These are phyloP conservation scores for Promerops cafer DNA, from an alignment of 2,113 vertebrate species.

Conservation along the genomic window DNA sequence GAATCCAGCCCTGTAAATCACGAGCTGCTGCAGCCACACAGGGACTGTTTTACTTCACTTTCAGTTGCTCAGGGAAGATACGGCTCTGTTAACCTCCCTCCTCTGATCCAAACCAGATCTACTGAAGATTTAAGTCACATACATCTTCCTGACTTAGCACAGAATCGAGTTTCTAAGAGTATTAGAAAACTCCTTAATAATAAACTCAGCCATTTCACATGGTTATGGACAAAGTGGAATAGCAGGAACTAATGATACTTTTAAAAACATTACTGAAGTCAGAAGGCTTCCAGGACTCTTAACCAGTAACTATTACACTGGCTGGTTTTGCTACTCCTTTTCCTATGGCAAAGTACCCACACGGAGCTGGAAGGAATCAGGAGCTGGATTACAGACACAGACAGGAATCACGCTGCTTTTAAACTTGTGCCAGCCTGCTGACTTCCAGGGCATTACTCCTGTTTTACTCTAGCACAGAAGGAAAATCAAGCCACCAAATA, in stretches of 20 bases:
- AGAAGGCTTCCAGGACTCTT: not conserved
- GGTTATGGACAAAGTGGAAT: not conserved
- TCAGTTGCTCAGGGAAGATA: constrained; percentile 63
- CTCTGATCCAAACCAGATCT: constrained; percentile 75
- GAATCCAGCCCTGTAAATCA: constrained; percentile 57
- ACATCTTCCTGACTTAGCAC: constrained; percentile 62
- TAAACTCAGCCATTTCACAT: not conserved
- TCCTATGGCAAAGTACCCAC: not conserved
- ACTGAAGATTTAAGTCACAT: constrained; percentile 64
- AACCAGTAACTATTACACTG: not conserved
- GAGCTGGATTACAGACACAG: not conserved
- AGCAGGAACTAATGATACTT: not conserved
- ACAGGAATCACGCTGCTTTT: not conserved
- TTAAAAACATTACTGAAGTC: not conserved
- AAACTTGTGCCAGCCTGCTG: not conserved
- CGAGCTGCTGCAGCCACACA: constrained; percentile 31
- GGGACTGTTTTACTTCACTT: constrained; percentile 60
- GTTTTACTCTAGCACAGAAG: not conserved
- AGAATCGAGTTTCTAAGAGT: constrained; percentile 38
- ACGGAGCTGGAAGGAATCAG: not conserved
- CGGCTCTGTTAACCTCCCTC: constrained; percentile 41
- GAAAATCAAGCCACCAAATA: not conserved
- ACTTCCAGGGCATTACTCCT: not conserved
- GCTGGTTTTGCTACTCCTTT: not conserved
- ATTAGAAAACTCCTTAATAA: constrained; percentile 20